Evolutionary conservation across 1,140 invertebrate genomes (phyloP).

Genomic region (Listronotus oregonensis): DNA sequence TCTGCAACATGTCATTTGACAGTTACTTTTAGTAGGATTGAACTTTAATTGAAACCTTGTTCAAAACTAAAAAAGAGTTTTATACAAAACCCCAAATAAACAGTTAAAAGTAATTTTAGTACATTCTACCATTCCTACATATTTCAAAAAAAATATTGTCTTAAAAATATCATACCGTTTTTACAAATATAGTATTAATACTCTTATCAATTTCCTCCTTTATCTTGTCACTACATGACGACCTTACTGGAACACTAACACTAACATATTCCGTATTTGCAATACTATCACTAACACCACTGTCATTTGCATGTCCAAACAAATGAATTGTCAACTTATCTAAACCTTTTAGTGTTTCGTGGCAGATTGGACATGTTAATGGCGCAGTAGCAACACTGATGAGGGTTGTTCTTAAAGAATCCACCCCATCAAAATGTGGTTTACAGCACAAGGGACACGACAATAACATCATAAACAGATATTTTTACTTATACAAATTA

Average conservation of each 20-base stretch:
- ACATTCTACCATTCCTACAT: too few species aligned
- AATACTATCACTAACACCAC: conserved; percentile 11
- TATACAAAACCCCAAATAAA: too few species aligned
- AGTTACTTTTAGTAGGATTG: too few species aligned
- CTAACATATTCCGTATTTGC: background rate
- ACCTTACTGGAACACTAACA: background rate
- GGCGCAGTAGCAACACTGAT: conserved; percentile 76
- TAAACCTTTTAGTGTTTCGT: conserved; percentile 72
- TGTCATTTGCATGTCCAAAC: conserved; percentile 66
- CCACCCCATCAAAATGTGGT: conserved; percentile 70
- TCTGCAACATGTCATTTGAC: too few species aligned
- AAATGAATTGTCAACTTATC: conserved; percentile 86
- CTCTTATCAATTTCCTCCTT: conserved; percentile 40
- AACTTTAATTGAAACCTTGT: too few species aligned
- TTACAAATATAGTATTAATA: conserved; percentile 29
- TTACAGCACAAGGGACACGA: conserved; percentile 77
- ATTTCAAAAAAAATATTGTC: conserved; percentile 3
- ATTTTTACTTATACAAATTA: conserved; percentile 17
- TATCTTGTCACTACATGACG: conserved; percentile 42
- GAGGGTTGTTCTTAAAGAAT: conserved; percentile 71
- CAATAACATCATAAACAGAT: conserved; percentile 66
- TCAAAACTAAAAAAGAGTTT: too few species aligned
- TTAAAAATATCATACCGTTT: conserved; percentile 21
- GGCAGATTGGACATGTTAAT: conserved; percentile 75
- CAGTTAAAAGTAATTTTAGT: too few species aligned